Conservation (phyloP, 2,797 vertebrate species). For the Pipistrellus kuhlii region DNA sequence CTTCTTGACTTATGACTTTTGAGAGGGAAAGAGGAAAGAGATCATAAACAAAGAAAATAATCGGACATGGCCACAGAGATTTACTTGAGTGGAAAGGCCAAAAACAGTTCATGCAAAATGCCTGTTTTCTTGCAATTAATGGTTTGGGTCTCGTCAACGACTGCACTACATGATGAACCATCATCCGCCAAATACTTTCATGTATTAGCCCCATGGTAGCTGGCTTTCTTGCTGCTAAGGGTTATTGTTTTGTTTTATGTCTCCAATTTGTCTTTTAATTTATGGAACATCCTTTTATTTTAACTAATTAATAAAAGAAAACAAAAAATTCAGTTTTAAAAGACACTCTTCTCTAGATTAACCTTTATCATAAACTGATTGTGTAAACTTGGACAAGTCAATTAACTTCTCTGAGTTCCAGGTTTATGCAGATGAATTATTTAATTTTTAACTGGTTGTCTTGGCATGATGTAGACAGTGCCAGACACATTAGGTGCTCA, state of each 20-base stretch:
- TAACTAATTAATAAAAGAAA: slow-evolving; percentile 9
- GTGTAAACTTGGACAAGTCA: not conserved
- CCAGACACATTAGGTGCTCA: not conserved
- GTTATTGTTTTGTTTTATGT: not conserved
- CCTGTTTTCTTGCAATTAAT: not conserved
- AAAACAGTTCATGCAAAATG: not conserved
- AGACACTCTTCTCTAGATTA: not conserved
- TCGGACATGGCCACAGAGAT: not conserved
- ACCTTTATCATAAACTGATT: not conserved
- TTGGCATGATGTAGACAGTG: not conserved
- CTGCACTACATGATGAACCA: accelerated
- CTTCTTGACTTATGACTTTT: slow-evolving; percentile 5
- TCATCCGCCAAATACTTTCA: not conserved
- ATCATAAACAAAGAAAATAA: not conserved
- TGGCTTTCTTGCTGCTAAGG: not conserved
- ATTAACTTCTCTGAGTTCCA: not conserved
- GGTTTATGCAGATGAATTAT: not conserved
- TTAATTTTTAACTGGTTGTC: slow-evolving; percentile 27
- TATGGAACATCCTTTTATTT: slow-evolving; percentile 11
- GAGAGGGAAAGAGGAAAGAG: not conserved
- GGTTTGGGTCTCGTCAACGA: not conserved
- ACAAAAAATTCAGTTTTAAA: slow-evolving; percentile 26
- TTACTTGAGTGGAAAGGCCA: not conserved
- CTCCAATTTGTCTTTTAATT: not conserved
- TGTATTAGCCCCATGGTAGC: accelerated